These are phyloP conservation scores for Panagrolaimus sp. DNA, from an alignment of 1,140 invertebrate species.

Conservation along the genomic window DNA sequence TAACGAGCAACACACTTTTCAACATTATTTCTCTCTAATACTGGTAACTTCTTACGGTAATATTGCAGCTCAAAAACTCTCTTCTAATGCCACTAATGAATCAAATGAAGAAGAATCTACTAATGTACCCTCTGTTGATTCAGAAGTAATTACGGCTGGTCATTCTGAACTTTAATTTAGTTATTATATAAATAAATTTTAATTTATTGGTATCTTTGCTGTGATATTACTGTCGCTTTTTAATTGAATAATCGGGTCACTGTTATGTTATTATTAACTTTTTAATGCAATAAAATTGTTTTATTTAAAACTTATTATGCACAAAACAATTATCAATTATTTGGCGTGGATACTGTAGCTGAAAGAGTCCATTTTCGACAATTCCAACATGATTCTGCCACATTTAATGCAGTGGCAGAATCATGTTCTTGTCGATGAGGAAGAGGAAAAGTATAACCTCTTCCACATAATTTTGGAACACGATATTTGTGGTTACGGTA, in stretches of 20 bases:
- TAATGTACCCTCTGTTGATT: background rate
- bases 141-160: background rate
- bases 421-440: too few relatives aligned
- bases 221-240: background rate
- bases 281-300: too few relatives aligned
- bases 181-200: constrained; percentile 6
- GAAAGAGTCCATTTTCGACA: too few relatives aligned
- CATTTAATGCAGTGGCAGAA: too few relatives aligned
- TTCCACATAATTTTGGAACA: too few relatives aligned
- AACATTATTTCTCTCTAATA: background rate
- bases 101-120: background rate
- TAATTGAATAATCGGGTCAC: background rate
- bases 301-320: too few relatives aligned
- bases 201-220: background rate
- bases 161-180: background rate
- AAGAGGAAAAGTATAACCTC: too few relatives aligned
- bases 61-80: constrained; percentile 6
- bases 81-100: background rate
- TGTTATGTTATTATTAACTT: background rate
- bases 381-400: too few relatives aligned
- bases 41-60: background rate
- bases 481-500: too few relatives aligned
- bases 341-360: too few relatives aligned
- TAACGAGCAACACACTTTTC: background rate
- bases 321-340: too few relatives aligned